Percentiles rank a stretch among this genome's conserved stretches.
Evolutionary conservation across 2,888 invertebrate genomes (phyloP).

Genomic region (Plagiodera versicolora): DNA sequence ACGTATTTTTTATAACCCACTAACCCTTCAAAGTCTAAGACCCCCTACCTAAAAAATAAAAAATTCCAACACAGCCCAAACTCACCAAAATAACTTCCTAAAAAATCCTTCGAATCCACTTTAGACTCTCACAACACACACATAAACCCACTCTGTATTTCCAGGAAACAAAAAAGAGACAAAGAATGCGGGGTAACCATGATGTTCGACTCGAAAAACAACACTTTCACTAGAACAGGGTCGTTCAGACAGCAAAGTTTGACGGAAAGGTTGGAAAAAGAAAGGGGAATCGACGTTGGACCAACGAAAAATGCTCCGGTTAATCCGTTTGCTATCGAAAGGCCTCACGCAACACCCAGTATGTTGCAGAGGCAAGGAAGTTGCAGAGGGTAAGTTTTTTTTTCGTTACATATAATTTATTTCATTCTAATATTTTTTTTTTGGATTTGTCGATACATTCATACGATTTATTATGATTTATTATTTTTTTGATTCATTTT

Average conservation of each 20-base stretch:
- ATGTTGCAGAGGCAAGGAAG: constrained; percentile 95
- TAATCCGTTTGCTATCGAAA: constrained; percentile 92
- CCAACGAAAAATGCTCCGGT: constrained; percentile 57
- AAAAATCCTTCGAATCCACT: too few relatives aligned
- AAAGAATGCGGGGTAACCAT: constrained; percentile 94
- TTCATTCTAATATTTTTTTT: too few relatives aligned
- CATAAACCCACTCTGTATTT: not conserved
- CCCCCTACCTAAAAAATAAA: too few relatives aligned
- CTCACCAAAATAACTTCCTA: too few relatives aligned
- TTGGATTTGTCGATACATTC: too few relatives aligned
- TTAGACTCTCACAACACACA: not conserved
- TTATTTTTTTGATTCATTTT: too few relatives aligned
- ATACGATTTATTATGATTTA: too few relatives aligned
- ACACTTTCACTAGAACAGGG: constrained; percentile 87
- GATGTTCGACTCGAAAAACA: constrained; percentile 87
- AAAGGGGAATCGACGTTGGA: constrained; percentile 46
- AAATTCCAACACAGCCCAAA: too few relatives aligned
- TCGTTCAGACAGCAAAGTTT: constrained; percentile 86
- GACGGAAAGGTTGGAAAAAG: constrained; percentile 68
- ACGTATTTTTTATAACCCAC: too few relatives aligned
- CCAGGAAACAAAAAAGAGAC: constrained; percentile 90
- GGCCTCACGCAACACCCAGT: constrained; percentile 93
- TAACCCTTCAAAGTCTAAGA: too few relatives aligned
- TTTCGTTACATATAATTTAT: too few relatives aligned
- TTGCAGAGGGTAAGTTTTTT: constrained; percentile 71